A percentile compares a stretch with the other conserved stretches of the same genome.
Conservation (phyloP, 2,888 invertebrate species). For the Stenodema calcarata region DNA sequence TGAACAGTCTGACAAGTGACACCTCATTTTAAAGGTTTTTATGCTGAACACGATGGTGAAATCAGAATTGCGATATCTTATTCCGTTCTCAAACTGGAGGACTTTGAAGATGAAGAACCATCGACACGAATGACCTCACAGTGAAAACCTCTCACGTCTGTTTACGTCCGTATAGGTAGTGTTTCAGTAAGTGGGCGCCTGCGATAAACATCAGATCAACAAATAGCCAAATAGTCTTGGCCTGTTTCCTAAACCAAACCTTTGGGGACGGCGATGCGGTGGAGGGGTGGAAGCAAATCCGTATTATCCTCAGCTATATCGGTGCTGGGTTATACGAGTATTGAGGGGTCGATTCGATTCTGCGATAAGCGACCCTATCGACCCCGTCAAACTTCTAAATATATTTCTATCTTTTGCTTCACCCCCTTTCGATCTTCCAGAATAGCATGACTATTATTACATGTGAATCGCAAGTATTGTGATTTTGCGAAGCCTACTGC, state of each 20-base stretch:
- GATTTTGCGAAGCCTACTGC: background rate
- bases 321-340: slow-evolving; percentile 6
- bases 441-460: background rate
- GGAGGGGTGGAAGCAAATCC: background rate
- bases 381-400: background rate
- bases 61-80: no score
- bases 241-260: background rate
- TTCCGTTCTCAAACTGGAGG: no score
- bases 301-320: slow-evolving; percentile 15
- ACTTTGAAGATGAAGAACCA: background rate
- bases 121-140: background rate
- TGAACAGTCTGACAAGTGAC: background rate
- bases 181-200: background rate
- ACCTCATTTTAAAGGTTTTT: no score
- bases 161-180: background rate
- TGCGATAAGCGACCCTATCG: background rate
- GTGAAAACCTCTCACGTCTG: background rate
- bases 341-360: slow-evolving; percentile 30
- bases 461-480: background rate
- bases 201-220: background rate
- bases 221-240: background rate
- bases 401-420: background rate
- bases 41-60: no score
- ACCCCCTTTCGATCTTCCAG: background rate
- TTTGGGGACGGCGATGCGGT: no score